Base-by-base conservation (phyloP, 2,888 invertebrate species). In the Rhorus exstirpatorius region DNA sequence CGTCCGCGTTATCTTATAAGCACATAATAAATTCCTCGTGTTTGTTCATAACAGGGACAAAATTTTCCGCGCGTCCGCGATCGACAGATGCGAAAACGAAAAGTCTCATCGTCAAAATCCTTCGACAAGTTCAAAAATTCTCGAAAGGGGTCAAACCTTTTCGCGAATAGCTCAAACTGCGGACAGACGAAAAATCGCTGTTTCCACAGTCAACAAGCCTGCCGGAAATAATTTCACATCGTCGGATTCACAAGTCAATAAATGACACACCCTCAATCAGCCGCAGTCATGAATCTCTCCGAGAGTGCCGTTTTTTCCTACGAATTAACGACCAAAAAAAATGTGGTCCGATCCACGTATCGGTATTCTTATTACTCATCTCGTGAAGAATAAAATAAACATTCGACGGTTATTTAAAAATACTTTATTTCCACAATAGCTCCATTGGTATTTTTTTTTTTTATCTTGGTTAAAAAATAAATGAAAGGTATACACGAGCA, bases 361-460 rank as follows among this genome's bases (percentile, higher is more conserved):
- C 6, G 2, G 3, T 31, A 6, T 31, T 31, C 3, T 2, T 31
- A 19, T 4, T 19, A 31, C n/a, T n/a, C n/a, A n/a, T n/a, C 19
- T 38, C 8, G 17, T 24, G 6, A 17, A 31, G n/a, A 10, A 58
- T 58, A n/a, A 44, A 63, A 44, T 26, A 44, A 53, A 41, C 24
- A n/a, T 24, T 0, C 0, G 19, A 26, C 21, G 14, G 53, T 77
- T 77, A 77, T 68, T 81, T 77, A 12, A 81, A 81, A 81, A 81
- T 77, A 81, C 67, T 77, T 77, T 81, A 81, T 81, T 81, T 77
- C 71, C 63, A 77, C 67, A 81, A 81, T 72, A 77, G 60, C 53
- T 61, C 49, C 49, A 49, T 67, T 31, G 51, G 10, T 77, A 4
- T 35, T 19, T 35, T 41, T 51, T 51, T 35, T 49, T 24, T 55